Percentiles rank a stretch among this genome's conserved stretches.
Conservation (phyloP, 2,888 invertebrate genomes). For the Netelia virgata region DNA sequence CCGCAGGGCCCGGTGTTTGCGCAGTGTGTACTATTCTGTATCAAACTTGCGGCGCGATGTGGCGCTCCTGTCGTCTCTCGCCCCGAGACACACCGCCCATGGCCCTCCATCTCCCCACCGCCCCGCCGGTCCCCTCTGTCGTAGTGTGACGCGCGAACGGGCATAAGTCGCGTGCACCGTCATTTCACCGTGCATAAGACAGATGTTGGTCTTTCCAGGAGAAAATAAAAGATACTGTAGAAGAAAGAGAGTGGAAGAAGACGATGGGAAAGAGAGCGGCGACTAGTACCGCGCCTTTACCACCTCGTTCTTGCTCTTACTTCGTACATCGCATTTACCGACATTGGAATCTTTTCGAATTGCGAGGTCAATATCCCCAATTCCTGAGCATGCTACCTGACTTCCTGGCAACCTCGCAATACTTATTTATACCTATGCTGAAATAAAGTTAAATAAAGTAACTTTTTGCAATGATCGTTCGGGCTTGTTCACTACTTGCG, state of each 20-base stretch:
- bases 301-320: not conserved
- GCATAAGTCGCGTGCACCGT: not conserved
- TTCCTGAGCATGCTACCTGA: too few relatives aligned
- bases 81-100: too few relatives aligned
- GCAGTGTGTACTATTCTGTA: not conserved
- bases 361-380: too few relatives aligned
- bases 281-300: not conserved
- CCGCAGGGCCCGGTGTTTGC: not conserved
- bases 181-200: constrained; percentile 72
- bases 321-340: not conserved
- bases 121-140: too few relatives aligned
- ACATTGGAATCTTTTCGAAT: too few relatives aligned
- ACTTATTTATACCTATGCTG: too few relatives aligned
- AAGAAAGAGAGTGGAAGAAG: constrained; percentile 37
- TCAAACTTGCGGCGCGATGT: not conserved
- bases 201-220: constrained; percentile 74
- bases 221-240: constrained; percentile 70
- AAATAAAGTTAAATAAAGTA: too few relatives aligned
- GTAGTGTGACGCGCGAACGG: not conserved
- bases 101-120: too few relatives aligned
- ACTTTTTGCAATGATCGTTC: too few relatives aligned
- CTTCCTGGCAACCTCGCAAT: too few relatives aligned
- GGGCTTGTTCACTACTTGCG: too few relatives aligned
- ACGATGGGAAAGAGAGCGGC: not conserved
- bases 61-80: not conserved